These are phyloP conservation scores for Larimichthys polyactis DNA, from an alignment of 2,113 vertebrate species.

Conservation along the genomic window DNA sequence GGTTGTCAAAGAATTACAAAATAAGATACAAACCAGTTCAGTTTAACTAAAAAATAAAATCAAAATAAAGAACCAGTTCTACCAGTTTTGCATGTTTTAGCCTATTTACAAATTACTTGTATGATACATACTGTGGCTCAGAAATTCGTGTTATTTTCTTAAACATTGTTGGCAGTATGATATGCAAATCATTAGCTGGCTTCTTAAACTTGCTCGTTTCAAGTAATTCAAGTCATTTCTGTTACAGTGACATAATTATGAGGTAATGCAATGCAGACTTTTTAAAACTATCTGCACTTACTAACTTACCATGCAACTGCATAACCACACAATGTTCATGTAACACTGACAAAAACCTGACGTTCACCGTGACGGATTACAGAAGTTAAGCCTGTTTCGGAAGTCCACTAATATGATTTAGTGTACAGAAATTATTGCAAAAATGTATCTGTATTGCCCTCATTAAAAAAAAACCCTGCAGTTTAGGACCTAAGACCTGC, in stretches of 20 bases:
- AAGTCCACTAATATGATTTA: not conserved
- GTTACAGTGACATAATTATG: not conserved
- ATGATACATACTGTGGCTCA: not conserved
- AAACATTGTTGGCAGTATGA: not conserved
- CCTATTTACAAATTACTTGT: not conserved
- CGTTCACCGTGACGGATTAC: not conserved
- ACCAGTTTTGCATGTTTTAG: not conserved
- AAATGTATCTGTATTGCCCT: not conserved
- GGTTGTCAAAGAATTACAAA: not conserved
- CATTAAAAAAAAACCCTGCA: not conserved
- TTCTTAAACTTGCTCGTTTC: constrained; percentile 11
- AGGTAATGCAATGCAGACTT: not conserved
- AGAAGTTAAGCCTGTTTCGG: not conserved
- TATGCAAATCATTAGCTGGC: constrained; percentile 1
- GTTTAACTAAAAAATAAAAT: not conserved
- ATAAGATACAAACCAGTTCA: not conserved
- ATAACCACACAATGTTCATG: not conserved
- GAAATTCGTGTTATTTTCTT: not conserved
- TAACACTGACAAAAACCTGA: not conserved
- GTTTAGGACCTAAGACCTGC: not conserved
- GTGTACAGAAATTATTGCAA: not conserved
- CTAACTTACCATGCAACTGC: not conserved
- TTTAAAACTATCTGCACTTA: not conserved
- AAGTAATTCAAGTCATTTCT: constrained; percentile 7
- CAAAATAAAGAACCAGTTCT: not conserved